These are phyloP conservation scores for Columba guinea DNA, from an alignment of 2,797 vertebrate genomes.

Conservation along the genomic window DNA sequence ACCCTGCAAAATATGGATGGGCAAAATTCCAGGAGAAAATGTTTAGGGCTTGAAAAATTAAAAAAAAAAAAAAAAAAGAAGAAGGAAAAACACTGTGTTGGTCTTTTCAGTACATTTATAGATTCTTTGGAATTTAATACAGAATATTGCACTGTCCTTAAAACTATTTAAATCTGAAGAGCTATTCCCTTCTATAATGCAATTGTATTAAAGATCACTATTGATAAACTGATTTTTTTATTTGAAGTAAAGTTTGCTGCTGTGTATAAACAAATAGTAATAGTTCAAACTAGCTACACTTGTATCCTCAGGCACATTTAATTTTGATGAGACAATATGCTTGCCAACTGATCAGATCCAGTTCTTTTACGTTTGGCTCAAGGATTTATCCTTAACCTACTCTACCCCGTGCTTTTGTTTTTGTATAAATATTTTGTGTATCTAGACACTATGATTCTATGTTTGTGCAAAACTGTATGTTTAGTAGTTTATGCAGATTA, in stretches of 20 bases:
- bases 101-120: not conserved
- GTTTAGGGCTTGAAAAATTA: not conserved
- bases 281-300: not conserved
- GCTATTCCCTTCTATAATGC: not conserved
- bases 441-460: not conserved
- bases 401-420: not conserved
- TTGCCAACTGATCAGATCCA: not conserved
- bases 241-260: not conserved
- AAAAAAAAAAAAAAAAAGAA: not conserved
- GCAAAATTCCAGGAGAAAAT: not conserved
- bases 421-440: not conserved
- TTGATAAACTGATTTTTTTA: not conserved
- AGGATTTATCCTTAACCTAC: not conserved
- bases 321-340: not conserved
- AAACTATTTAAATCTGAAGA: not conserved
- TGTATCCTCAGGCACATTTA: not conserved
- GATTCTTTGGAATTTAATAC: not conserved
- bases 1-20: not conserved
- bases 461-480: slow-evolving; percentile 4
- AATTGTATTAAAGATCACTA: not conserved
- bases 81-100: not conserved
- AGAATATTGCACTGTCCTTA: not conserved
- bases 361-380: not conserved
- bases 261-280: not conserved
- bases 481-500: slow-evolving; percentile 29